These are phyloP conservation scores for Eudyptes chrysolophus DNA, from an alignment of 2,113 vertebrate genomes.

Conservation along the genomic window DNA sequence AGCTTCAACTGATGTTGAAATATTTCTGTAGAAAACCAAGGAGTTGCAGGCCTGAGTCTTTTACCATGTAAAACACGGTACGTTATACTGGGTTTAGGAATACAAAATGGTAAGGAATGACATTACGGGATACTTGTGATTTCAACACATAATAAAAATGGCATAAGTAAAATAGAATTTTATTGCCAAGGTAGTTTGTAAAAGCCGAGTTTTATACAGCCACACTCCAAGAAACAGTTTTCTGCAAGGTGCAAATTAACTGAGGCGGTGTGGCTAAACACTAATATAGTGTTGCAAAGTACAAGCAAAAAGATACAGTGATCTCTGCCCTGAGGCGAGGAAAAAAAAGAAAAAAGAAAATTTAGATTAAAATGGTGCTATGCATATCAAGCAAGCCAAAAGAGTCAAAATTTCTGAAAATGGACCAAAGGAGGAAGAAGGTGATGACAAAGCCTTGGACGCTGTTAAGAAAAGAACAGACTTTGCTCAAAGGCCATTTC, in stretches of 20 bases:
- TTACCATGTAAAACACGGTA: not conserved
- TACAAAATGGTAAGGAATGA: not conserved
- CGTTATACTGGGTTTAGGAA: accelerated
- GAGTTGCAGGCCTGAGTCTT: not conserved
- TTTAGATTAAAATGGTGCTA: not conserved
- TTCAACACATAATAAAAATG: not conserved
- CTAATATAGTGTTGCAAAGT: not conserved
- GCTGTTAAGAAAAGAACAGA: not conserved
- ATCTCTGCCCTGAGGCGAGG: not conserved
- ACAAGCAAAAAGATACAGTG: not conserved
- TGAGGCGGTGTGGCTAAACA: not conserved
- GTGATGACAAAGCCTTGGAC: not conserved
- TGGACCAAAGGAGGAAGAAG: not conserved
- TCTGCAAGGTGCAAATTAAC: not conserved
- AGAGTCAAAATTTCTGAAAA: not conserved
- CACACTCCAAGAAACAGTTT: not conserved
- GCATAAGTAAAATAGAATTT: not conserved
- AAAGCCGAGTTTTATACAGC: not conserved
- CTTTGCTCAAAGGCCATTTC: not conserved
- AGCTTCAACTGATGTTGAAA: not conserved
- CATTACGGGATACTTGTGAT: not conserved
- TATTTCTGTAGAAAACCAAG: not conserved
- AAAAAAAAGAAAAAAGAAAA: not conserved
- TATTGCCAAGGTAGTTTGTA: not conserved
- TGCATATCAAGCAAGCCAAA: not conserved